phyloP scores from a whole-genome alignment of 2,888 invertebrate genomes.

The Dryomyza anilis region DNA sequence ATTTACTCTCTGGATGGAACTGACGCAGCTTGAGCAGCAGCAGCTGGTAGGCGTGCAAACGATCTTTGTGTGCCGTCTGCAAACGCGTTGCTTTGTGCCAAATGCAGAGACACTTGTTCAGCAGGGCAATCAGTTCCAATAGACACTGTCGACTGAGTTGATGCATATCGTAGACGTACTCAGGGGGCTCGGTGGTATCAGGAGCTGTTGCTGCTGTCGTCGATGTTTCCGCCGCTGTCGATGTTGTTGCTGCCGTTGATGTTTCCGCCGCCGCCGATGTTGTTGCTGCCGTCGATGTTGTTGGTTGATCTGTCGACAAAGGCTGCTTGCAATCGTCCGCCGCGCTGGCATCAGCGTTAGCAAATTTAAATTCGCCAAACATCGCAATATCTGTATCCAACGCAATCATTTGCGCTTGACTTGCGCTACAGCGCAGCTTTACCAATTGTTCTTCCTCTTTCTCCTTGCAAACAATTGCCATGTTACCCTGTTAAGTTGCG shows the following conservation, averaged over 20 bases:
- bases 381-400: no score
- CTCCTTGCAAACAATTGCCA: background rate
- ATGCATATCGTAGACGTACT: background rate
- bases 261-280: background rate
- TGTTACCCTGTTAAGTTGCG: no score
- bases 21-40: conserved; percentile 21
- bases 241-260: background rate
- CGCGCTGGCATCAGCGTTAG: background rate
- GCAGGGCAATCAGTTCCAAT: conserved; percentile 15
- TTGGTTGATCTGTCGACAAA: conserved; percentile 1
- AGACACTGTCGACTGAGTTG: conserved; percentile 3
- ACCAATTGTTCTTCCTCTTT: background rate
- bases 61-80: conserved; percentile 17
- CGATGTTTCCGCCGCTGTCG: no score
- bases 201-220: no score
- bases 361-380: no score
- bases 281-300: background rate
- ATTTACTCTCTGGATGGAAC: conserved; percentile 11
- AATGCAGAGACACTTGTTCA: conserved; percentile 28
- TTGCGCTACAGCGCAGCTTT: background rate
- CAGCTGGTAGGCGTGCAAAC: conserved; percentile 23
- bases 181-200: no score
- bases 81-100: conserved; percentile 28
- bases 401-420: no score
- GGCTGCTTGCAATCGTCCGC: background rate